Conservation (phyloP, 2,113 vertebrate species). For the Syngnathus typhle region DNA sequence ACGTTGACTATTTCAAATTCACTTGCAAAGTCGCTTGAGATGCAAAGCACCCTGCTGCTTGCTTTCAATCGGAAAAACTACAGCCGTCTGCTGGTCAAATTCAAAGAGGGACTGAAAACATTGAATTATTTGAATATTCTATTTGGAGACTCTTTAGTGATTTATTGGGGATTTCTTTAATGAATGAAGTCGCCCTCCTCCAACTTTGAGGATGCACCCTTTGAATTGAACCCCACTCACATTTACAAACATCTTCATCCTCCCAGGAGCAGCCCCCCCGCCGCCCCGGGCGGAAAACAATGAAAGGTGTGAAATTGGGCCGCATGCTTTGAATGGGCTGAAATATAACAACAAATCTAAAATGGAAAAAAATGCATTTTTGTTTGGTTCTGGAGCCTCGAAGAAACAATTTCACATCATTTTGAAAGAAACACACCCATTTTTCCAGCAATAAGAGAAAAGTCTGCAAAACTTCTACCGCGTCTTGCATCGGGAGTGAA, state of each 20-base stretch:
- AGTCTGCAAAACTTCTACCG: no score
- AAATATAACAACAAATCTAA: neutral
- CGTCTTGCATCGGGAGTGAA: neutral
- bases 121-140: neutral
- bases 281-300: neutral
- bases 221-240: neutral
- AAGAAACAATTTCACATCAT: neutral
- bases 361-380: neutral
- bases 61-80: neutral
- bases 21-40: neutral
- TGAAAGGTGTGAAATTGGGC: neutral
- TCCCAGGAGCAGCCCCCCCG: neutral
- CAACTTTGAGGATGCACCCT: neutral
- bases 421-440: no score
- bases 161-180: no score
- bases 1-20: slow-evolving; percentile 51
- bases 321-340: neutral
- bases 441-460: neutral
- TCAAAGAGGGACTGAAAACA: neutral
- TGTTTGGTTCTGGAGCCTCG: neutral
- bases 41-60: neutral
- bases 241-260: neutral
- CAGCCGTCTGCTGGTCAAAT: neutral
- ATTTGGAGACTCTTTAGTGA: neutral
- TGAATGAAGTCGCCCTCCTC: neutral